These are phyloP conservation scores for Lateolabrax maculatus DNA, from an alignment of 2,797 vertebrate species.

Conservation along the genomic window DNA sequence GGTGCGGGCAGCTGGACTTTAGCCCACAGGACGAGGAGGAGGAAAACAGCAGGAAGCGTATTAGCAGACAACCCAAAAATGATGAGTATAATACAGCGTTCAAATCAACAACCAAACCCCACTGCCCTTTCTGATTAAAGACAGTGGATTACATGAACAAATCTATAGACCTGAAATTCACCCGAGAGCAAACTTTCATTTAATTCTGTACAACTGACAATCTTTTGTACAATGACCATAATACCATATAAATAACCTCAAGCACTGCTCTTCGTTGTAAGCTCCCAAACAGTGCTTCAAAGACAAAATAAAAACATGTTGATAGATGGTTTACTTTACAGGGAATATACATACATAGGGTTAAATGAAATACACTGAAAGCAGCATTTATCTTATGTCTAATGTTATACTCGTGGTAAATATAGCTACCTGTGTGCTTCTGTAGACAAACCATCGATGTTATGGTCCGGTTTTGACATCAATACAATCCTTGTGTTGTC, in stretches of 20 bases:
- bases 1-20: constrained; percentile 24
- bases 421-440: constrained; percentile 81
- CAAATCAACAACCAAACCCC: constrained; percentile 28
- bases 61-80: constrained; percentile 17
- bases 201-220: constrained; percentile 77
- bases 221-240: constrained; percentile 70
- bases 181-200: constrained; percentile 63
- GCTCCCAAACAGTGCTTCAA: constrained; percentile 57
- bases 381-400: constrained; percentile 74
- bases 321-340: constrained; percentile 65
- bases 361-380: constrained; percentile 76
- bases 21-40: constrained; percentile 20
- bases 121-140: constrained; percentile 22
- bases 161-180: constrained; percentile 61
- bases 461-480: constrained; percentile 73
- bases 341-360: constrained; percentile 67
- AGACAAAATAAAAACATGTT: constrained; percentile 65
- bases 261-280: constrained; percentile 59
- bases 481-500: constrained; percentile 76
- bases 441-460: constrained; percentile 68
- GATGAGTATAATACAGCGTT: constrained; percentile 40
- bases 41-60: constrained; percentile 31
- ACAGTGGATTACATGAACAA: constrained; percentile 51
- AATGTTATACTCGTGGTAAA: constrained; percentile 63
- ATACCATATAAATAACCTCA: constrained; percentile 74